phyloP scores from a whole-genome alignment of 2,797 vertebrate species.

The Chiloscyllium punctatum region DNA sequence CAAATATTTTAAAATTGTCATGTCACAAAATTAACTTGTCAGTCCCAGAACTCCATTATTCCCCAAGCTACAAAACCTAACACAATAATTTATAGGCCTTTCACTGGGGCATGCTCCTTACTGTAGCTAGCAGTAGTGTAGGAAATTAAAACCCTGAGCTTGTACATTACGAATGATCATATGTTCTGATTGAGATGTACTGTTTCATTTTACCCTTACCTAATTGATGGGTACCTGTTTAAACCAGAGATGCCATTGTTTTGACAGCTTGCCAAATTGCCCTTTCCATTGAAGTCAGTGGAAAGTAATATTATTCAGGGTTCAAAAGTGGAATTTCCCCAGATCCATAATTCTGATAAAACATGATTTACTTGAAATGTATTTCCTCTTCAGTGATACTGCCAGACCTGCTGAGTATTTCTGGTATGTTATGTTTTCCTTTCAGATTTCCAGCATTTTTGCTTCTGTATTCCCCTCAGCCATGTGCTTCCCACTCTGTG shows the following conservation, averaged over 20 bases:
- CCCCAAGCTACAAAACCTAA: neutral
- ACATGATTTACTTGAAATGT: neutral
- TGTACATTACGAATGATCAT: neutral
- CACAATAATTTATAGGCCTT: conserved; percentile 8
- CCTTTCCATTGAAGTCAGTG: neutral
- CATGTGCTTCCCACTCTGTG: too few relatives aligned
- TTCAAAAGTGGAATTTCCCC: neutral
- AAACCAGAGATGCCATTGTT: neutral
- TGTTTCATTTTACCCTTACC: neutral
- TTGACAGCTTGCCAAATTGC: neutral
- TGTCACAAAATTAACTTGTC: conserved; percentile 33
- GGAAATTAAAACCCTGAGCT: neutral
- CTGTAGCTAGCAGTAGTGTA: neutral
- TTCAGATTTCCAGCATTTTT: neutral
- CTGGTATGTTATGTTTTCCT: neutral
- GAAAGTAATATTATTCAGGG: neutral
- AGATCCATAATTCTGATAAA: neutral
- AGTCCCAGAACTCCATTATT: conserved; percentile 20
- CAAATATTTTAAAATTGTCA: conserved; percentile 24
- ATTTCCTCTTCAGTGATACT: neutral
- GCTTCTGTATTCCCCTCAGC: neutral
- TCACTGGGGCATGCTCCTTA: neutral
- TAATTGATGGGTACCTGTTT: neutral
- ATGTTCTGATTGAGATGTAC: neutral
- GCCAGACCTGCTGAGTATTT: neutral